Conservation (phyloP, 64 coral and sea anemone genomes). For the Porites australiensis region DNA sequence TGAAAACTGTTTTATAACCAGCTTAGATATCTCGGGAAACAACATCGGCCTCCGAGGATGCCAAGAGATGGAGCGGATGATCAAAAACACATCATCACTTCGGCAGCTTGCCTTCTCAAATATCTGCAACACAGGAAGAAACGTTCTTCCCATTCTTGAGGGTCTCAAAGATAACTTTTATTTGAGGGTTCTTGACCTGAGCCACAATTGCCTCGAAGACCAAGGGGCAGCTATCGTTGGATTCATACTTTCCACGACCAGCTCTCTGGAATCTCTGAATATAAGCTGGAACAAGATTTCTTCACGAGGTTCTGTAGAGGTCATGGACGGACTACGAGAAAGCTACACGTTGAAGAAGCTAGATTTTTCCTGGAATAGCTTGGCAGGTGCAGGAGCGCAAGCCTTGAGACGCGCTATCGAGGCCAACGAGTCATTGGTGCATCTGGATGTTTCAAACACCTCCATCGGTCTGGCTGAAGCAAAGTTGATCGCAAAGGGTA, state of each 20-base stretch:
- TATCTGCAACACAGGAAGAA: neutral
- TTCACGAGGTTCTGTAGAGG: conserved; percentile 5
- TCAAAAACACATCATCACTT: conserved; percentile 33
- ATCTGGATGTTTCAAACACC: conserved; percentile 34
- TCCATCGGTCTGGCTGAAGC: conserved; percentile 22
- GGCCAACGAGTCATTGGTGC: conserved; percentile 4
- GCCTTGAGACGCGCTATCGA: conserved; percentile 13
- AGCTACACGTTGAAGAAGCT: conserved; percentile 39
- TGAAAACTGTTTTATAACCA: conserved; percentile 61
- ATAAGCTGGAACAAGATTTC: conserved; percentile 58
- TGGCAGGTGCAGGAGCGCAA: conserved; percentile 30
- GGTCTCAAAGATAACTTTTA: conserved; percentile 4
- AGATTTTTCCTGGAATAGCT: conserved; percentile 57
- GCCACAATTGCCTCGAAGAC: conserved; percentile 34
- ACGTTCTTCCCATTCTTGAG: conserved; percentile 6
- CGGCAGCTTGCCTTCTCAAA: conserved; percentile 48
- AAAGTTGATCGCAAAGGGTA: conserved; percentile 36
- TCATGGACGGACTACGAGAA: neutral
- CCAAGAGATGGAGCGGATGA: conserved; percentile 3
- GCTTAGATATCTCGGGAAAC: conserved; percentile 65
- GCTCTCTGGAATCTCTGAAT: conserved; percentile 40
- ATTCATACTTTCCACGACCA: neutral
- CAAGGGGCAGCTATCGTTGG: neutral
- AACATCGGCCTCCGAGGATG: conserved; percentile 51
- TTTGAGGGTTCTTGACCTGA: conserved; percentile 21